Evolutionary conservation across 2,113 vertebrate species (phyloP).

Genomic region (Greenwoodochromis staneri): DNA sequence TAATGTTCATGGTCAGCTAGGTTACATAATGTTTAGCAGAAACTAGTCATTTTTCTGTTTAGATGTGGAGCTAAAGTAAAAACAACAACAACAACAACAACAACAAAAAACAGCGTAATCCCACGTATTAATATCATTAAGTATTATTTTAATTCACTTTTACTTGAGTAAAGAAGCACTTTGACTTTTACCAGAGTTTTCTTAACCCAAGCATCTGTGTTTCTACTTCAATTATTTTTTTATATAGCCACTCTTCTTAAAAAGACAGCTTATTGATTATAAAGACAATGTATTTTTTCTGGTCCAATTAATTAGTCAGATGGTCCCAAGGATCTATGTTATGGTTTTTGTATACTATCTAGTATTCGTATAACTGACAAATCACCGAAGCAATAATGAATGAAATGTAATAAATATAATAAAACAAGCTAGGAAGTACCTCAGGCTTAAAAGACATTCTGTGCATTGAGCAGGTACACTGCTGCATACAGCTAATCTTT

Average conservation of each 20-base stretch:
- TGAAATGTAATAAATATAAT: slow-evolving; percentile 1
- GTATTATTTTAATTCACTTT: background rate
- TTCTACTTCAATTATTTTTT: background rate
- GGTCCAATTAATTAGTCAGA: background rate
- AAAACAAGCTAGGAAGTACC: slow-evolving; percentile 4
- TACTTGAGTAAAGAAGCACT: background rate
- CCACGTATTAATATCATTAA: background rate
- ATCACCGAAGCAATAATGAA: background rate
- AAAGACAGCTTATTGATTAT: background rate
- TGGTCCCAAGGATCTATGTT: background rate
- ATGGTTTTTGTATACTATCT: background rate
- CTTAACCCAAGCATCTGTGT: background rate
- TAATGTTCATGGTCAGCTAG: background rate
- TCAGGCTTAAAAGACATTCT: slow-evolving; percentile 17
- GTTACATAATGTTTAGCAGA: background rate
- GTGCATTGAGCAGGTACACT: background rate
- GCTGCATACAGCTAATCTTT: background rate
- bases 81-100: background rate
- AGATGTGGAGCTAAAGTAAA: background rate
- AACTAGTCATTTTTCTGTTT: background rate
- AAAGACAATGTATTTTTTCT: background rate
- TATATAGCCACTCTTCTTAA: background rate
- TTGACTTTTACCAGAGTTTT: background rate
- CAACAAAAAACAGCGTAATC: background rate
- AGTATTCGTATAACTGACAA: background rate